Percentiles rank a stretch among this genome's conserved stretches.
Evolutionary conservation across 2,797 vertebrate species (phyloP).

Genomic region (Lacerta agilis): DNA sequence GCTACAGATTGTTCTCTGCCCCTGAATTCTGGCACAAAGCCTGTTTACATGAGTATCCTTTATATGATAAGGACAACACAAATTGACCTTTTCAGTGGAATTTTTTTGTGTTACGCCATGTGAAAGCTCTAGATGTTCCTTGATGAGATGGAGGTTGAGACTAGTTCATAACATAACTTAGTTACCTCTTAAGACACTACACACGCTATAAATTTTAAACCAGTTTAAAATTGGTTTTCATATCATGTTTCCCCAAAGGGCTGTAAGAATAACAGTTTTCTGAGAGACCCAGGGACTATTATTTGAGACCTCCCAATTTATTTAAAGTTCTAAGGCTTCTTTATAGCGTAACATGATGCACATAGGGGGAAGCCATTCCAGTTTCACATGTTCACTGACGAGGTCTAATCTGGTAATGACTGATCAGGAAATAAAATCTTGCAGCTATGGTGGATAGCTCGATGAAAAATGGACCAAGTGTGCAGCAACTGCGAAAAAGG

Average conservation of each 20-base stretch:
- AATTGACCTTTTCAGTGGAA: background rate
- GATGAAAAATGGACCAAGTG: background rate
- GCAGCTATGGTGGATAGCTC: background rate
- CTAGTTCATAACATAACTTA: too few species aligned
- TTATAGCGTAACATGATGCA: background rate
- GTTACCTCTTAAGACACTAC: too few species aligned
- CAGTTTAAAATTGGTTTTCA: too few species aligned
- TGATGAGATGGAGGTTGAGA: too few species aligned
- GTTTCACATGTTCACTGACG: background rate
- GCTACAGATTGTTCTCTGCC: background rate
- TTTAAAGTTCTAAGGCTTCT: too few species aligned
- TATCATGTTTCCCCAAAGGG: too few species aligned
- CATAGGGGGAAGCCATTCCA: background rate
- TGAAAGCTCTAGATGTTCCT: background rate
- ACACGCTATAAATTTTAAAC: too few species aligned
- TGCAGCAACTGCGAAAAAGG: background rate
- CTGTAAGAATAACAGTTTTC: too few species aligned
- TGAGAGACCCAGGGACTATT: too few species aligned
- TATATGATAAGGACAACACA: conserved; percentile 1
- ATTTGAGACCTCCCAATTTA: too few species aligned
- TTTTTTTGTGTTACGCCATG: background rate
- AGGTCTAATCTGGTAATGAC: background rate
- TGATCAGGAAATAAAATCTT: background rate
- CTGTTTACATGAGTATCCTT: background rate
- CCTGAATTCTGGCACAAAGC: background rate